Percentiles rank a stretch among this genome's conserved stretches.
phyloP scores from a whole-genome alignment of 2,113 vertebrate species.

The Mormyrus lacerda region DNA sequence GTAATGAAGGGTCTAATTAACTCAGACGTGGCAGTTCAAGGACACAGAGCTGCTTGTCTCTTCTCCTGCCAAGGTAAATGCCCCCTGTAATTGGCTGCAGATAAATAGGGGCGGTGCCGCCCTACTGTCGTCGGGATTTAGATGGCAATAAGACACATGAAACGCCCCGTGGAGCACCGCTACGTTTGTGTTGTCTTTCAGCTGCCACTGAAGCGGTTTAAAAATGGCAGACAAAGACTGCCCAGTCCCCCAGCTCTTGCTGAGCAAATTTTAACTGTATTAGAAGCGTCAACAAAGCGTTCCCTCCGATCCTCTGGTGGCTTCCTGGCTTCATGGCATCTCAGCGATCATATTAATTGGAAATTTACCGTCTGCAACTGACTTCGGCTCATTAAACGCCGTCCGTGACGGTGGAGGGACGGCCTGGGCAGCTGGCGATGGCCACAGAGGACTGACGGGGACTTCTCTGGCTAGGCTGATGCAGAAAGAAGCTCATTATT shows the following conservation, averaged over 20 bases:
- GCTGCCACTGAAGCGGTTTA: background rate
- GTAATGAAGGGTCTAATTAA: conserved; percentile 22
- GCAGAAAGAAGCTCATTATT: background rate
- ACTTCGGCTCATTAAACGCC: background rate
- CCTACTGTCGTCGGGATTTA: background rate
- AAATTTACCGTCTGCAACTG: background rate
- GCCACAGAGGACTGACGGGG: background rate
- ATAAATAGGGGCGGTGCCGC: background rate
- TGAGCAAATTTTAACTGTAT: conserved; percentile 5
- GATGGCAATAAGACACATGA: background rate
- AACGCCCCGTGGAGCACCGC: background rate
- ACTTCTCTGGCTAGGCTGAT: background rate
- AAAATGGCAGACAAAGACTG: background rate
- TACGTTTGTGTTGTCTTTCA: background rate
- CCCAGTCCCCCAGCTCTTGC: background rate
- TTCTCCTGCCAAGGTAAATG: conserved; percentile 9
- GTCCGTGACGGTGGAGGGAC: background rate
- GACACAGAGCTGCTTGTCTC: background rate
- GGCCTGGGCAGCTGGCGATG: no score
- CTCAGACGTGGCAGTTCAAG: conserved; percentile 21
- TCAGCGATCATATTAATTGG: conserved; percentile 7
- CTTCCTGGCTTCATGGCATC: background rate
- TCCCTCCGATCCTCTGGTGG: background rate
- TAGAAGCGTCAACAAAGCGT: background rate
- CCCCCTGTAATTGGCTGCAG: conserved; percentile 10